Base-by-base conservation (phyloP, 2,888 invertebrate species). In the Sipunculus nudus region DNA sequence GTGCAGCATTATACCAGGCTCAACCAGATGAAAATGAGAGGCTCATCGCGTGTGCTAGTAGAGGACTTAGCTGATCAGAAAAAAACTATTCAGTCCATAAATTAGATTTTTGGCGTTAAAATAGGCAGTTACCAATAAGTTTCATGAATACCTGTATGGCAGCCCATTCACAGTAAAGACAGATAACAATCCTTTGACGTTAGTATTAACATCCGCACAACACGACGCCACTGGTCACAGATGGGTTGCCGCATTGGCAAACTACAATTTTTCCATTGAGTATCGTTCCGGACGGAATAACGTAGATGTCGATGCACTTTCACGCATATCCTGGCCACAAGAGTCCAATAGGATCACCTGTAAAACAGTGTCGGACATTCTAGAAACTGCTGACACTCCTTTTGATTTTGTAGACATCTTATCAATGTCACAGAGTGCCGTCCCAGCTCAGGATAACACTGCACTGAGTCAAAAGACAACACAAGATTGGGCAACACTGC, bases 261-360 rank as follows among this genome's bases (percentile, higher is more conserved):
- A 8, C 19, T 43, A 43, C 41, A 41, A 53, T 41, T 53, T 53
- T 26, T 13, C 19, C 16, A 32, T 53, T 5, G 10, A 32, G 25
- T 53, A 53, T 41, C 53, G 41, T 16, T 25, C 29, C 6, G 53
- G 53, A 8, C 6, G 6, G 19, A 28, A 13, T 5, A 39, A 29
- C n/a, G n/a, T 25, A 23, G 55, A 55, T 26, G 40, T 41, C 6
- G 53, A 53, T 41, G 59, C 41, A 54, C 31, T 65, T 31, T 53
- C 41, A 29, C 13, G 45, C 10, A n/a, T n/a, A n/a, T n/a, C n/a
- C n/a, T n/a, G n/a, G n/a, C n/a, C n/a, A n/a, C n/a, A n/a, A n/a
- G n/a, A n/a, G n/a, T n/a, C n/a, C n/a, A n/a, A n/a, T n/a, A n/a
- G n/a, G n/a, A n/a, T n/a, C n/a, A n/a, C n/a, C n/a, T n/a, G n/a